These are phyloP conservation scores for Baryphthengus martii DNA, from an alignment of 2,113 vertebrate species.

Conservation along the genomic window DNA sequence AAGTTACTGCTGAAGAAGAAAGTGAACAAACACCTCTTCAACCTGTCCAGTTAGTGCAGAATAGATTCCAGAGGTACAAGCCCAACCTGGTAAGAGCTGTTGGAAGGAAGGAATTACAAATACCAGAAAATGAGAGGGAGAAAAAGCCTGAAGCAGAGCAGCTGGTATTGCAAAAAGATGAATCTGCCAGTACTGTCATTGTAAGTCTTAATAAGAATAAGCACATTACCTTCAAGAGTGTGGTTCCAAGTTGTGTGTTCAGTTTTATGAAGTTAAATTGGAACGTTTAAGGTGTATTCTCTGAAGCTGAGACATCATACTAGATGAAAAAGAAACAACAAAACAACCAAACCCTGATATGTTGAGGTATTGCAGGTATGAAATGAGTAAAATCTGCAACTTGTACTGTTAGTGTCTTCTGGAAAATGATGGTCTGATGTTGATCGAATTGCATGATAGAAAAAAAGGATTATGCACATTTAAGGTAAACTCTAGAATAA, in stretches of 20 bases:
- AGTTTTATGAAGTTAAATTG: neutral
- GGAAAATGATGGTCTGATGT: neutral
- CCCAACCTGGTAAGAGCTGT: conserved; percentile 54
- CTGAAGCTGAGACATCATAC: neutral
- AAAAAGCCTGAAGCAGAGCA: neutral
- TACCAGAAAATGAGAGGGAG: neutral
- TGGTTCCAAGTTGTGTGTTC: neutral
- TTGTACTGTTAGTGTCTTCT: neutral
- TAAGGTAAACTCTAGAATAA: neutral
- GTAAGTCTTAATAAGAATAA: conserved; percentile 34
- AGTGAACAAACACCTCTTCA: conserved; percentile 6
- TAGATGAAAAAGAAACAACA: neutral
- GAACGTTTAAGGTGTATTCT: neutral
- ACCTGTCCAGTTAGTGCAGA: neutral
- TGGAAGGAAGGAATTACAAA: conserved; percentile 16
- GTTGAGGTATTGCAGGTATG: neutral
- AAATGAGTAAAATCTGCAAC: neutral
- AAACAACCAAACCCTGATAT: neutral
- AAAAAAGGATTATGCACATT: neutral
- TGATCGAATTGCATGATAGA: neutral
- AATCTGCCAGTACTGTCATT: neutral
- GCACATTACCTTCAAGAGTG: neutral
- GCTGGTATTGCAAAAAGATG: neutral
- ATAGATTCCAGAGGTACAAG: conserved; percentile 60
- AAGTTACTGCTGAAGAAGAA: conserved; percentile 1